Percentiles rank a stretch among this genome's conserved stretches.
Evolutionary conservation across 1,140 invertebrate species (phyloP).

Genomic region (Octopus sinensis): DNA sequence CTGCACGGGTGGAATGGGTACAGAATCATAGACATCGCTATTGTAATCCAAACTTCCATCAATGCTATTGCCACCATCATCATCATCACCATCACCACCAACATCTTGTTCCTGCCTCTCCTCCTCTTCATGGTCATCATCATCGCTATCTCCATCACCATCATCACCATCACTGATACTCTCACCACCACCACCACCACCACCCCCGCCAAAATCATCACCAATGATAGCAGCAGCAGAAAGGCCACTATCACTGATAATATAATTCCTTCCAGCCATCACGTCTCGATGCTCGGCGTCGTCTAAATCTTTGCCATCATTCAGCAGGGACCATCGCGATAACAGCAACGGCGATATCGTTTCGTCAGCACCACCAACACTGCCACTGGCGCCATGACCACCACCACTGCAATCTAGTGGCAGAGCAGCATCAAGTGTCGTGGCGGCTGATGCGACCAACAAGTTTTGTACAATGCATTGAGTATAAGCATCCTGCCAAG

Average conservation of each 20-base stretch:
- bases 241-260: background rate
- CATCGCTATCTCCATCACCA: too few species aligned
- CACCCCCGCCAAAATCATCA: background rate
- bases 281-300: too few species aligned
- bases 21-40: background rate
- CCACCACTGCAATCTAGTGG: background rate
- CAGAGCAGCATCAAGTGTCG: background rate
- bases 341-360: background rate
- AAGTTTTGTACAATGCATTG: constrained; percentile 44
- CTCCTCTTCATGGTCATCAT: background rate
- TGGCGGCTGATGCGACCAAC: constrained; percentile 28
- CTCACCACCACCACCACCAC: background rate
- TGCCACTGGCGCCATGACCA: background rate
- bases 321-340: background rate
- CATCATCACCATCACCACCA: background rate
- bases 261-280: too few species aligned
- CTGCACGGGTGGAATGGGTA: background rate
- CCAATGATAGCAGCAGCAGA: background rate
- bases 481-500: constrained; percentile 42
- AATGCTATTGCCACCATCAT: background rate
- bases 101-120: too few species aligned
- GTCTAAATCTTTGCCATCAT: background rate
- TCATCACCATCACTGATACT: background rate
- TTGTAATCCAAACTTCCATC: background rate
- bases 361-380: background rate